Percentiles rank a stretch among this genome's conserved stretches.
These are phyloP conservation scores for Lepidochrysops patricia DNA, from an alignment of 2,888 invertebrate species.

Conservation along the genomic window DNA sequence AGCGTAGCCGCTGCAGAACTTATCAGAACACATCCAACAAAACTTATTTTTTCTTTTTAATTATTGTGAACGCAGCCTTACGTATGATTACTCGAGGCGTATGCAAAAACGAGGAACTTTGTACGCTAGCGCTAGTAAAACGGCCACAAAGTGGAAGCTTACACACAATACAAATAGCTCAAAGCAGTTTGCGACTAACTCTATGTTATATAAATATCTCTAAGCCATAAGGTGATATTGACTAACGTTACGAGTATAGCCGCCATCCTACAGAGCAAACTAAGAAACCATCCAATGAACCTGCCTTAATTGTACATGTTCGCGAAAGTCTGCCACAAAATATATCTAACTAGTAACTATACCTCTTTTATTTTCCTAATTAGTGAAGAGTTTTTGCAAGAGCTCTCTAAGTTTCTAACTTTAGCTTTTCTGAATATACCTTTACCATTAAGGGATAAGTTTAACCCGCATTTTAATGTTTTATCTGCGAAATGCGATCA, in stretches of 20 bases:
- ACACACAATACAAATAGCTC: constrained; percentile 40
- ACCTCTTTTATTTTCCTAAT: too few relatives aligned
- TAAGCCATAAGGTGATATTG: background rate
- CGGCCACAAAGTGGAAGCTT: constrained; percentile 49
- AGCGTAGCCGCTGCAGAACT: background rate
- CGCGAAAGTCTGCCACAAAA: background rate
- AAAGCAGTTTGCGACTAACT: constrained; percentile 30
- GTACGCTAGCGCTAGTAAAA: constrained; percentile 35
- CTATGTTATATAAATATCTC: constrained; percentile 18
- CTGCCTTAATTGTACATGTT: too few relatives aligned
- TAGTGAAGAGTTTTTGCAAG: too few relatives aligned
- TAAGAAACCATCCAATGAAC: too few relatives aligned
- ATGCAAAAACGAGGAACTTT: constrained; percentile 46
- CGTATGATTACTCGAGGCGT: constrained; percentile 37
- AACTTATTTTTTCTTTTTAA: background rate
- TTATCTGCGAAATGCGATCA: too few relatives aligned
- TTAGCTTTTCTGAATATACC: too few relatives aligned
- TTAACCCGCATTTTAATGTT: too few relatives aligned
- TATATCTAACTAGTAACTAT: too few relatives aligned
- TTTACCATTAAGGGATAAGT: too few relatives aligned
- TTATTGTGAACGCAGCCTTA: constrained; percentile 24
- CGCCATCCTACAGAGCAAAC: background rate
- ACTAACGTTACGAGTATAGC: background rate
- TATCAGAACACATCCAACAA: background rate
- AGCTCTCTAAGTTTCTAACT: too few relatives aligned